Evolutionary conservation across 2,888 invertebrate species (phyloP), one percentile per base, ranked within the genome.

Genomic region (Drosophila atroscutellata): DNA sequence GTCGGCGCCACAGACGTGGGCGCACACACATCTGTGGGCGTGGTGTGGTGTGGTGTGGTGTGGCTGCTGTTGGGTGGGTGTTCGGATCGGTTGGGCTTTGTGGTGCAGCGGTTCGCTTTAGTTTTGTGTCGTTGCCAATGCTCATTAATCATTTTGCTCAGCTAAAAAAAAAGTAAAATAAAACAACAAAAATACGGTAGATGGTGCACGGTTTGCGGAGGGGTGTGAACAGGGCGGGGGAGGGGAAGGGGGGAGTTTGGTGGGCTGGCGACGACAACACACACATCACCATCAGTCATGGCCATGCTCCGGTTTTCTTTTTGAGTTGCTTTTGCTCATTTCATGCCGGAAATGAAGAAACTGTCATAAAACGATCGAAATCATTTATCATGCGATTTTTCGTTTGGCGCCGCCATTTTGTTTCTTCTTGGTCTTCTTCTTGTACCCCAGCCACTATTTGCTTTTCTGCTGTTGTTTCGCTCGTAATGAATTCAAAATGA

Each of bases 301-400:
- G 66, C 67, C 65, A 66, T 81, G 67, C 64, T 72, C 70, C 70
- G 70, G 71, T 77, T 79, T 73, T 72, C 54, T 63, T 72, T 63
- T 58, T 55, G 66, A 58, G 56, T 70, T 26, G 51, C 51, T 72
- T 70, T 78, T 86, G 86, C 89, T 85, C 79, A 82, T 81, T 85
- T 84, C 84, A 84, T 78, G 78, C 86, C 90, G 91, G 91, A 91
- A 91, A 91, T 91, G 92, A 91, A 90, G 90, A 91, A 91, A 91
- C 86, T 91, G 91, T 92, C 92, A 91, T 90, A 90, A 91, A 82
- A 81, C 88, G 90, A 90, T 90, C 87, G 81, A 72, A 88, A 88
- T 87, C 92, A 91, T 91, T 91, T 89, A 91, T 91, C 91, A 92
- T 86, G 86, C 86, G 77, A 89, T 91, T 87, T 88, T 83, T 65